Evolutionary conservation across 2,797 vertebrate genomes (phyloP).

Genomic region (Betta splendens): DNA sequence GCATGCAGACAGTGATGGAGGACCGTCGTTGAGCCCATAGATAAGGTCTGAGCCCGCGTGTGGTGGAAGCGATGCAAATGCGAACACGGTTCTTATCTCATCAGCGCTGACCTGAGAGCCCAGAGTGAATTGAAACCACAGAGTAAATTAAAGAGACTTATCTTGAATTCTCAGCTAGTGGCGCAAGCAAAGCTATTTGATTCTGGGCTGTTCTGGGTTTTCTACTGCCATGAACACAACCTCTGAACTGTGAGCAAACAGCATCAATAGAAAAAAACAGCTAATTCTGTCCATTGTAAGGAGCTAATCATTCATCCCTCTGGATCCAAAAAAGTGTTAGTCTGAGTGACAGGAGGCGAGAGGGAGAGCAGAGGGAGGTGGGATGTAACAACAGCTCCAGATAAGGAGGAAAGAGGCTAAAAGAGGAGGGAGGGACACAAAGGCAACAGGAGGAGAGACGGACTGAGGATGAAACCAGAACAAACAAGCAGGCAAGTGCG

Average conservation of each 20-base stretch:
- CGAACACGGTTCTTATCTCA: too few species aligned
- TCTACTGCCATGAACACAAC: neutral
- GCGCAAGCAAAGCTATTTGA: too few species aligned
- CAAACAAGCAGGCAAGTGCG: slow-evolving; percentile 9
- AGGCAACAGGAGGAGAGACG: slow-evolving; percentile 24
- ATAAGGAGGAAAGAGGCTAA: slow-evolving; percentile 42
- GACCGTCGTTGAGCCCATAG: neutral
- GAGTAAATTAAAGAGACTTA: too few species aligned
- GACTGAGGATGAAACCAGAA: slow-evolving; percentile 23
- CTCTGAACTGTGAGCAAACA: neutral
- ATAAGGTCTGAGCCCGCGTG: too few species aligned
- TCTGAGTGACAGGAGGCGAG: slow-evolving; percentile 19
- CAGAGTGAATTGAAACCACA: too few species aligned
- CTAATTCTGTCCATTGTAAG: neutral
- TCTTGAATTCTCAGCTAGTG: too few species aligned
- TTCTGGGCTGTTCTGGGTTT: too few species aligned
- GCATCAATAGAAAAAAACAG: slow-evolving; percentile 1
- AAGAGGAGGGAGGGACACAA: slow-evolving; percentile 39
- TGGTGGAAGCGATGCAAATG: too few species aligned
- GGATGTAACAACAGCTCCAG: slow-evolving; percentile 27
- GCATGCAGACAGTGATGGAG: too few species aligned
- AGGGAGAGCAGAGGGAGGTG: slow-evolving; percentile 18
- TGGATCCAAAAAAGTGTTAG: slow-evolving; percentile 12
- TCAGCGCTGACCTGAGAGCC: too few species aligned
- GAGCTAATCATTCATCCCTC: slow-evolving; percentile 6